Base-by-base conservation (phyloP, 1,140 invertebrate genomes). In the Scaptomyza graminum region DNA sequence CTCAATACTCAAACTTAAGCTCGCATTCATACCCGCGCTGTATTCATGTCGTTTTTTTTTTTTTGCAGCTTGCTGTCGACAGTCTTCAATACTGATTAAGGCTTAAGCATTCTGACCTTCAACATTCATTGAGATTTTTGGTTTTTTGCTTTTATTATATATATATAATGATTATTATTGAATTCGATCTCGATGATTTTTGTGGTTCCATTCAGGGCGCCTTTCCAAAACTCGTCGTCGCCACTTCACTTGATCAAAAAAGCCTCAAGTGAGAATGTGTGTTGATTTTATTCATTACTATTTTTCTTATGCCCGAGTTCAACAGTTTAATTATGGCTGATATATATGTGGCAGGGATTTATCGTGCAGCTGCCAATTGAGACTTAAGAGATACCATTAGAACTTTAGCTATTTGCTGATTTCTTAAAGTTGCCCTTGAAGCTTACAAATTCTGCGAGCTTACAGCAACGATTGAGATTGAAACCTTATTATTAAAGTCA, bases 91-190 rank as follows among this genome's bases (percentile, higher is more conserved):
- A 82, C 78, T 78, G 71, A 70, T 73, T 79, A 79, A 83, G 71
- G 82, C 76, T 73, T 57, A 88, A 89, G 83, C 83, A 79, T 89
- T 90, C 63, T 82, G 87, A 90, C 85, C 85, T 89, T 89, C 85
- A 82, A 50, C 78, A 79, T 70, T 90, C 85, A 90, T 89, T 89
- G 85, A 85, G 73, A 76, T 85, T 81, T 66, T 67, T 64, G 47
- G 52, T 47, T 62, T 55, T 52, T 54, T 44, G n/a, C 62, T 55
- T 64, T 65, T 84, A 68, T 66, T 81, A 66, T 59, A 50, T 87
- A 81, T 80, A 80, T 79, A 80, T 84, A 66, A 64, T 80, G 68
- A 80, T 80, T 85, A 66, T 83, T 80, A 80, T 85, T 80, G 67
- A 85, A 85, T 80, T 84, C 70, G 74, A 59, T 18, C 57, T 72